Evolutionary conservation across 2,113 vertebrate genomes (phyloP), one percentile per base, ranked within the genome.

Genomic region (Campylomormyrus numenius): DNA sequence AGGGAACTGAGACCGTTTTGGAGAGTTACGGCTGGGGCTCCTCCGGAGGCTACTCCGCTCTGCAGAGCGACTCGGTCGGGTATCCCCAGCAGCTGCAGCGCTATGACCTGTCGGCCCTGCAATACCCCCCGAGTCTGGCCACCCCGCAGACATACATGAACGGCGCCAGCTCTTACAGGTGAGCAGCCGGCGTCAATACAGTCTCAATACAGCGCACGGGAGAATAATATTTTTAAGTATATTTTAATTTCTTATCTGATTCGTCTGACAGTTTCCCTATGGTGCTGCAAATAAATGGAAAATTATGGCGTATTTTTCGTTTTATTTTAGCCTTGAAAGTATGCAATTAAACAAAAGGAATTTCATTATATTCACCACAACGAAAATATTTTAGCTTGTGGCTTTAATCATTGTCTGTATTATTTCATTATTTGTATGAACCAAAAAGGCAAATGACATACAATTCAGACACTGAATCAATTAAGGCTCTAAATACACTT

Each of bases 21-120:
- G 93, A 93, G 10, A 89, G 91, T 11, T 93, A 94, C 48, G 92
- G 93, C 86, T 94, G 92, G 92, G 92, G 92, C 31, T 89, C 90
- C 31, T 85, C 90, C 1, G 92, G 91, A 35, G 93, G 91, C 1
- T 93, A 93, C 84, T 90, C 90, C 6, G 90, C 87, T 19, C 90
- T 93, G 89, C 93, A 94, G 89, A 89, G 50, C 27, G 93, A 94
- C 21, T 88, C 93, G 2, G 90, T 93, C 19, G 89, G 91, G 6
- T 94, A 93, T 89, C 87, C 90, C 45, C 93, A 92, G 88, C 94
- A 93, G 89, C 91, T 92, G 21, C 92, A 92, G 83, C 92, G 91
- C 49, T 94, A 94, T 10, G 90, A 93, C 45, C 49, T 94, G 56
- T 90, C 90, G 5, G 84, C 91, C 10, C 49, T 92, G 0, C 93